These are phyloP conservation scores for Corythoichthys haematopterus DNA, from an alignment of 2,113 vertebrate genomes.

Conservation along the genomic window DNA sequence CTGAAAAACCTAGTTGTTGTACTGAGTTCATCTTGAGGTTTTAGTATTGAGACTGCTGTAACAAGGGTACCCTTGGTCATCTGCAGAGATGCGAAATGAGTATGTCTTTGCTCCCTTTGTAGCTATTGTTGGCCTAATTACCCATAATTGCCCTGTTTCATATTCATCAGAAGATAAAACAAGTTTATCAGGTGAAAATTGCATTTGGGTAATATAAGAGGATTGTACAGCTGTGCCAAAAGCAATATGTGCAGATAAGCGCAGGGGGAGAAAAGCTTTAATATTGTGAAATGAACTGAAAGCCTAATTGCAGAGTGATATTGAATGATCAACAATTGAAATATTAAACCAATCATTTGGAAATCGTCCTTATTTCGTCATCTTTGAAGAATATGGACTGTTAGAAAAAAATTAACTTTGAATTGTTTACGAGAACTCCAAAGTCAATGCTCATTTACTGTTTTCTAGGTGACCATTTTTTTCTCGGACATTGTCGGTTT, in stretches of 20 bases:
- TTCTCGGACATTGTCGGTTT: conserved; percentile 89
- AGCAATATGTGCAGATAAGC: conserved; percentile 17
- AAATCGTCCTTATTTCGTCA: background rate
- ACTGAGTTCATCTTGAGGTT: background rate
- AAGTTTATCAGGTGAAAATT: conserved; percentile 57
- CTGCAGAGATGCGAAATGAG: conserved; percentile 38
- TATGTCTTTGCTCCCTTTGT: conserved; percentile 67
- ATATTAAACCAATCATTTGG: background rate
- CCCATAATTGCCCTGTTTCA: conserved; percentile 78
- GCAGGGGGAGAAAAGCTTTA: background rate
- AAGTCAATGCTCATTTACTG: background rate
- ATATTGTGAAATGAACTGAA: conserved; percentile 4
- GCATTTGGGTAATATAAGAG: conserved; percentile 54
- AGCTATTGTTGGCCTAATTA: conserved; percentile 76
- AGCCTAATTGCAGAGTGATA: conserved; percentile 15
- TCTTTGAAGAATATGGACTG: background rate
- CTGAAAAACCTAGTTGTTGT: background rate
- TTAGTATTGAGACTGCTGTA: conserved; percentile 6
- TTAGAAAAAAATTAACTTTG: background rate
- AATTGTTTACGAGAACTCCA: background rate
- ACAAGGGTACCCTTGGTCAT: conserved; percentile 43
- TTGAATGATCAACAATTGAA: background rate
- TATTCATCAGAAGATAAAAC: conserved; percentile 80
- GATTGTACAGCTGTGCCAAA: conserved; percentile 48
- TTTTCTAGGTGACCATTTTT: conserved; percentile 82